Evolutionary conservation across 2,888 invertebrate species (phyloP).

Genomic region (Scaptomyza polygonia): DNA sequence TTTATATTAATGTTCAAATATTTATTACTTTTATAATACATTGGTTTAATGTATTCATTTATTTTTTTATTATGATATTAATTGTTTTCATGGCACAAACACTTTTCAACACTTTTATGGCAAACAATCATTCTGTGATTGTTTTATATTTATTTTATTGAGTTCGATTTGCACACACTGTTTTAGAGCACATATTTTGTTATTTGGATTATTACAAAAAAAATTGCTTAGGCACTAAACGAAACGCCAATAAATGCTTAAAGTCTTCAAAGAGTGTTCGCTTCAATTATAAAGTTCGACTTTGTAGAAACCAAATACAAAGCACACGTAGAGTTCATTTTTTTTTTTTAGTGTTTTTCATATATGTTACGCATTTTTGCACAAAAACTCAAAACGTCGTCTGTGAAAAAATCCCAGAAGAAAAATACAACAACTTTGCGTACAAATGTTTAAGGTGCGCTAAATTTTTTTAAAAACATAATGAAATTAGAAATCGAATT

Average conservation of each 20-base stretch:
- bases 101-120: conserved; percentile 35
- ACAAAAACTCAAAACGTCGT: conserved; percentile 62
- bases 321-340: conserved; percentile 60
- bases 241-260: conserved; percentile 36
- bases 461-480: conserved; percentile 1
- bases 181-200: conserved; percentile 14
- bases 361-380: conserved; percentile 50
- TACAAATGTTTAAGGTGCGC: conserved; percentile 17
- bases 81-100: conserved; percentile 51
- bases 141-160: conserved; percentile 23
- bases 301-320: conserved; percentile 49
- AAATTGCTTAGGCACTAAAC: conserved; percentile 42
- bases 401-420: conserved; percentile 32
- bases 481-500: background rate
- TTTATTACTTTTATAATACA: conserved; percentile 6
- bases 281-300: conserved; percentile 60
- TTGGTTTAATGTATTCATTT: conserved; percentile 3
- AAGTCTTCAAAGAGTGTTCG: conserved; percentile 81
- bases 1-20: conserved; percentile 11
- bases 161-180: conserved; percentile 48
- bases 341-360: conserved; percentile 71
- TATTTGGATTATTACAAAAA: conserved; percentile 34
- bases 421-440: conserved; percentile 17
- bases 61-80: conserved; percentile 1
- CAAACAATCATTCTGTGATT: conserved; percentile 16